These are phyloP conservation scores for Collichthys lucidus DNA, from an alignment of 2,113 vertebrate genomes.

Conservation along the genomic window DNA sequence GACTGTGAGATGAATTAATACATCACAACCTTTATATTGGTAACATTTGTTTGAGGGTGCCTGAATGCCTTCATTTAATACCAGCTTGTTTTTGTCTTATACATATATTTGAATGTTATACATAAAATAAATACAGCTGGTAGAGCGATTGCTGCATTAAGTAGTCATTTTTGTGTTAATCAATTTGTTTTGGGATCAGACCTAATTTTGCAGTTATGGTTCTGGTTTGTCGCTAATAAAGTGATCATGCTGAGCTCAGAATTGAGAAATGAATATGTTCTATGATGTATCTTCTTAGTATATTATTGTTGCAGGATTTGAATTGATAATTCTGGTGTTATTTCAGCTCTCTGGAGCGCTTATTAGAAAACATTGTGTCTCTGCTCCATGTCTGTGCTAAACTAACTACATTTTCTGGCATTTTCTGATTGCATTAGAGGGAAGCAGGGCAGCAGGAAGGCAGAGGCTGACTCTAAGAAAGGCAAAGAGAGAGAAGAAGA, in stretches of 20 bases:
- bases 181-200: not conserved
- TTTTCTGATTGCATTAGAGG: constrained; percentile 51
- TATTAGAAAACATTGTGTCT: not conserved
- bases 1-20: not conserved
- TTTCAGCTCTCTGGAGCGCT: not conserved
- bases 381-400: not conserved
- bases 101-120: no score
- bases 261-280: not conserved
- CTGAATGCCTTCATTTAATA: not conserved
- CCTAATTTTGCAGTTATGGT: not conserved
- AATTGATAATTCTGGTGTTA: not conserved
- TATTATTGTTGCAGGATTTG: not conserved
- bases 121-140: not conserved
- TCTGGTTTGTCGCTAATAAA: not conserved
- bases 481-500: constrained; percentile 50
- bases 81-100: not conserved
- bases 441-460: constrained; percentile 61
- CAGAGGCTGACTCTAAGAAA: constrained; percentile 56
- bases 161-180: not conserved
- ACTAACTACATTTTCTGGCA: not conserved
- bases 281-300: not conserved
- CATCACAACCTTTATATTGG: not conserved
- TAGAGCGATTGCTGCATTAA: no score
- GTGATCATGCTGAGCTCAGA: not conserved
- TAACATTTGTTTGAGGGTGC: not conserved